Evolutionary conservation across 92 coral and sea anemone species (phyloP), one percentile per base, ranked within the genome.

Genomic region (Phenganax subtilis): DNA sequence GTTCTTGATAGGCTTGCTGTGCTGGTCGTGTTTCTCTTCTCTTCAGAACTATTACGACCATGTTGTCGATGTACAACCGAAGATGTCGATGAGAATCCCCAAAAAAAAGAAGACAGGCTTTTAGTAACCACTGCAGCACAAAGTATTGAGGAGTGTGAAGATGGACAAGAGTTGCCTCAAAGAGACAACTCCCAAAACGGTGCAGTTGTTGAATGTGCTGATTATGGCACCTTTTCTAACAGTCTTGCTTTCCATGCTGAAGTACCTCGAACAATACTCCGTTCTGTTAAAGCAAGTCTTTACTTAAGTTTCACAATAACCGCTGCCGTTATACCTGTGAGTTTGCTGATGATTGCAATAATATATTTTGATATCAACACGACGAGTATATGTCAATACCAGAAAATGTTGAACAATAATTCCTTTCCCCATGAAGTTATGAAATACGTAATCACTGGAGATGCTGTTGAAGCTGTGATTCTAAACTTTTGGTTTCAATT

Each of bases 401-500:
- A 79, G 17, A 51, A 14, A 16, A 10, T 63, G 15, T 0, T 60
- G 51, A 16, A 68, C 44, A 27, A 78, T 44, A 55, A 54, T 16
- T 25, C 67, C n/a, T 16, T 79, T 25, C 74, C 74, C 53, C 20
- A 79, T 2, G 62, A 64, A 0, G 56, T 79, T 27, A 62, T 44
- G 51, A 64, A 64, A 63, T 79, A 29, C 25, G 37, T 63, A 54
- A 67, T 79, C 17, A 65, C 56, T 52, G 73, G 83, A 53, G 37
- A 79, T 17, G 83, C 16, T 79, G n/a, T 79, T 51, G 83, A 79
- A 64, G 83, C 3, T 17, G 52, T 79, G 14, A 25, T 51, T 37
- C n/a, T 79, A 12, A 79, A 79, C 53, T 54, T 79, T 51, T 79
- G 83, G 83, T 79, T 79, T 79, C 83, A 79, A 62, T 62, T 12